These are phyloP conservation scores for Eupeodes corollae DNA, from an alignment of 1,140 invertebrate genomes.

Conservation along the genomic window DNA sequence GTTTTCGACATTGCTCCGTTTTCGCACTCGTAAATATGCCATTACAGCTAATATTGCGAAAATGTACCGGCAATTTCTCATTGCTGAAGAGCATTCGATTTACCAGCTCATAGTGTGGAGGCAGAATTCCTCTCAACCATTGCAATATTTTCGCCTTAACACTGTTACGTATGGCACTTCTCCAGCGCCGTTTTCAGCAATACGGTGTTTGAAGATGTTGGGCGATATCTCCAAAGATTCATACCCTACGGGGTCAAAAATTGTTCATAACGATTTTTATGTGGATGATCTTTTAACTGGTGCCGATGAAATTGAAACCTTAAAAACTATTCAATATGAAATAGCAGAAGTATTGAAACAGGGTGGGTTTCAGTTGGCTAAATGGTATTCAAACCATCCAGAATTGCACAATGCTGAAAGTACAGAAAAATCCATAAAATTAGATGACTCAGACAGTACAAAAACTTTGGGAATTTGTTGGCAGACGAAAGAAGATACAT, in stretches of 20 bases:
- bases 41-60: slow-evolving; percentile 17
- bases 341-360: too few species aligned
- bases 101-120: slow-evolving; percentile 36
- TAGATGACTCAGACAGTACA: slow-evolving; percentile 11
- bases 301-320: slow-evolving; percentile 11
- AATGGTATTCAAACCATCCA: slow-evolving; percentile 19
- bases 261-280: slow-evolving; percentile 23
- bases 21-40: slow-evolving; percentile 22
- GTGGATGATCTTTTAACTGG: slow-evolving; percentile 36
- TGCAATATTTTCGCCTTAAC: slow-evolving; percentile 4
- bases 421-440: slow-evolving; percentile 9
- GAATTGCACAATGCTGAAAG: slow-evolving; percentile 8
- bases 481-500: slow-evolving; percentile 16
- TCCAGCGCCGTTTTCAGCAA: slow-evolving; percentile 25
- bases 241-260: slow-evolving; percentile 15
- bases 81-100: slow-evolving; percentile 9
- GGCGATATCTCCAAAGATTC: slow-evolving; percentile 11
- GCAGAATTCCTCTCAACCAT: slow-evolving; percentile 7
- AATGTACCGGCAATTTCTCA: slow-evolving; percentile 25
- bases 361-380: slow-evolving; percentile 15
- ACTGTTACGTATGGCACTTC: slow-evolving; percentile 28
- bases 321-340: slow-evolving; percentile 7
- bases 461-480: slow-evolving; percentile 22
- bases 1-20: slow-evolving; percentile 28
- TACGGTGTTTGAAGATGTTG: slow-evolving; percentile 23